These are phyloP conservation scores for Arvicanthis niloticus DNA, from an alignment of 2,113 vertebrate genomes.

Conservation along the genomic window DNA sequence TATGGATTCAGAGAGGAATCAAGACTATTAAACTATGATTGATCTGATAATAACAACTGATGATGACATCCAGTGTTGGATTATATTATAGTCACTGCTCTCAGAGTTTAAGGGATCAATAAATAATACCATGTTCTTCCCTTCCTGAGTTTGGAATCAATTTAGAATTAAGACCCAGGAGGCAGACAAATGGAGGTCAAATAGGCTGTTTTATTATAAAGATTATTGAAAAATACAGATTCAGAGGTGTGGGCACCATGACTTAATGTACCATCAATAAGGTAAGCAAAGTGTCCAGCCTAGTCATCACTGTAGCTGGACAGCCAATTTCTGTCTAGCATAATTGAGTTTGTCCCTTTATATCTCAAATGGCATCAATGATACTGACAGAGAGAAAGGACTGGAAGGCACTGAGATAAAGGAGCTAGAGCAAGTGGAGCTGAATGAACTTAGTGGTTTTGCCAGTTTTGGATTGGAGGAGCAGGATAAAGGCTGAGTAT, in stretches of 20 bases:
- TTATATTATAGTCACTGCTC: constrained; percentile 61
- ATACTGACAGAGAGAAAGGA: background rate
- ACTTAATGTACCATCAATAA: background rate
- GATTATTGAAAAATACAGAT: constrained; percentile 37
- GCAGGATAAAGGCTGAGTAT: background rate
- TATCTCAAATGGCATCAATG: background rate
- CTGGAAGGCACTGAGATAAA: background rate
- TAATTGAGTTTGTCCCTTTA: background rate
- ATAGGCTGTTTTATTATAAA: constrained; percentile 47
- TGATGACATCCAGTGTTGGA: constrained; percentile 49
- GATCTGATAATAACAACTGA: constrained; percentile 46
- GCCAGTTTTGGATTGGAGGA: background rate
- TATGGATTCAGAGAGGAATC: constrained; percentile 34
- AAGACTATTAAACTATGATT: constrained; percentile 55
- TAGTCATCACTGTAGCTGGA: background rate
- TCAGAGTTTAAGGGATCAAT: constrained; percentile 57
- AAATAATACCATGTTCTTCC: constrained; percentile 41
- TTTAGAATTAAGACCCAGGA: constrained; percentile 49
- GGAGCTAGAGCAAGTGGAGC: fast-evolving
- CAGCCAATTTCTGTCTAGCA: background rate
- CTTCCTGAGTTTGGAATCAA: constrained; percentile 38
- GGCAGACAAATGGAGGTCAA: constrained; percentile 26
- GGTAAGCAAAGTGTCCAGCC: background rate
- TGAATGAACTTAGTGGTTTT: background rate
- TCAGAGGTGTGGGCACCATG: background rate